These are phyloP conservation scores for Montifringilla adamsi DNA, from an alignment of 2,113 vertebrate genomes.

Conservation along the genomic window DNA sequence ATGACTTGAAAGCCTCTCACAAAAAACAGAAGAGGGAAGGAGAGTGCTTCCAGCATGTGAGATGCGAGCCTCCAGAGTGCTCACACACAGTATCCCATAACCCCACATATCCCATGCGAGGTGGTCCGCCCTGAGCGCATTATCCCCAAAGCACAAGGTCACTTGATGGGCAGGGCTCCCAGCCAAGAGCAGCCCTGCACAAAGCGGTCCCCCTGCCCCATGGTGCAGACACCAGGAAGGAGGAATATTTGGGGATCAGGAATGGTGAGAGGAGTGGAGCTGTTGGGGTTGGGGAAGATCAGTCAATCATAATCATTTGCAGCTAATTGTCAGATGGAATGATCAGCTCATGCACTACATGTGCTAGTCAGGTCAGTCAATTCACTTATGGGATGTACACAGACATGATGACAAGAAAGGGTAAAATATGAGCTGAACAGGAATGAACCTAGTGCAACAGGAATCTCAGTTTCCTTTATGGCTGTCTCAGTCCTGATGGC, in stretches of 20 bases:
- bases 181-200: background rate
- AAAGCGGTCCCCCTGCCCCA: background rate
- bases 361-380: background rate
- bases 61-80: background rate
- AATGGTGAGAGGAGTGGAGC: background rate
- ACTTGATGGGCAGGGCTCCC: slow-evolving; percentile 29
- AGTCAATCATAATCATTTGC: background rate
- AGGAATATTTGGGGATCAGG: background rate
- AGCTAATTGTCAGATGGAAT: background rate
- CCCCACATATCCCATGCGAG: accelerated
- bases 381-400: background rate
- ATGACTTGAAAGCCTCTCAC: background rate
- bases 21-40: background rate
- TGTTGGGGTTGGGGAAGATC: background rate
- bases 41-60: background rate
- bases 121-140: accelerated
- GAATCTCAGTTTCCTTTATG: background rate
- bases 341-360: background rate
- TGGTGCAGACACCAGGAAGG: background rate
- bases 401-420: background rate
- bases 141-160: slow-evolving; percentile 67
- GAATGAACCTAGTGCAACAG: background rate
- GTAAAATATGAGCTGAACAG: background rate
- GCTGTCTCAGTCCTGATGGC: background rate
- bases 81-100: background rate